A percentile compares a stretch with the other conserved stretches of the same genome.
Conservation (phyloP, 2,797 vertebrate genomes). For the Acrocephalus scirpaceus region DNA sequence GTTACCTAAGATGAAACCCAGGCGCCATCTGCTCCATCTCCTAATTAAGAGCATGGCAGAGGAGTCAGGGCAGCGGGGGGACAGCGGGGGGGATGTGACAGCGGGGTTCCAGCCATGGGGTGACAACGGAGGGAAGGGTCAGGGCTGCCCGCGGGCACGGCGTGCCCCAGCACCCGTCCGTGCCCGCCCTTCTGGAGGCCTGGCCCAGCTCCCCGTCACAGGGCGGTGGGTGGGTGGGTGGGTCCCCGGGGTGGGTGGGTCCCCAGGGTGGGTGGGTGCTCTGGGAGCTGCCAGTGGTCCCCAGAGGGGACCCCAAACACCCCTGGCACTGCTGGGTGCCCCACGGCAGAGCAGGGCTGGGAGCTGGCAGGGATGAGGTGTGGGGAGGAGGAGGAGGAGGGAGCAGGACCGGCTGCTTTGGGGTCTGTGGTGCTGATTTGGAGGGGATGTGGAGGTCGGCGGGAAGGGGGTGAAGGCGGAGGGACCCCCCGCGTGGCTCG, state of each 20-base stretch:
- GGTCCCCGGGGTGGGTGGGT: neutral
- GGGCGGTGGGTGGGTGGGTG: neutral
- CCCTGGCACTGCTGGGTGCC: neutral
- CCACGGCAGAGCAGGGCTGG: neutral
- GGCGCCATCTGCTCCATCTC: constrained; percentile 63
- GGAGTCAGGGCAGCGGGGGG: neutral
- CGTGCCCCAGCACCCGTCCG: neutral
- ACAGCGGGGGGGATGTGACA: neutral
- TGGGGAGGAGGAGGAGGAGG: neutral
- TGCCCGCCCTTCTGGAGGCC: neutral
- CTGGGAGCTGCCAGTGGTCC: neutral
- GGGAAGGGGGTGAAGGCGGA: neutral
- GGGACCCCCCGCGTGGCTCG: neutral
- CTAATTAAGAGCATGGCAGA: constrained; percentile 27
- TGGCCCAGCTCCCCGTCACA: neutral
- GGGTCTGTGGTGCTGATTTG: neutral
- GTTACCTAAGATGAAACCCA: constrained; percentile 56
- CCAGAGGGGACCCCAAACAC: neutral
- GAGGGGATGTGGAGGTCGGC: neutral
- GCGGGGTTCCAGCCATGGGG: neutral
- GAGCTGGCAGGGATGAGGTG: neutral
- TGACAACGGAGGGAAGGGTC: neutral
- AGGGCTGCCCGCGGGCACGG: neutral
- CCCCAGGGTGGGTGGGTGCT: neutral
- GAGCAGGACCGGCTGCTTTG: neutral